Conservation (phyloP, 2,113 vertebrate genomes). For the Apodemus speciosus region DNA sequence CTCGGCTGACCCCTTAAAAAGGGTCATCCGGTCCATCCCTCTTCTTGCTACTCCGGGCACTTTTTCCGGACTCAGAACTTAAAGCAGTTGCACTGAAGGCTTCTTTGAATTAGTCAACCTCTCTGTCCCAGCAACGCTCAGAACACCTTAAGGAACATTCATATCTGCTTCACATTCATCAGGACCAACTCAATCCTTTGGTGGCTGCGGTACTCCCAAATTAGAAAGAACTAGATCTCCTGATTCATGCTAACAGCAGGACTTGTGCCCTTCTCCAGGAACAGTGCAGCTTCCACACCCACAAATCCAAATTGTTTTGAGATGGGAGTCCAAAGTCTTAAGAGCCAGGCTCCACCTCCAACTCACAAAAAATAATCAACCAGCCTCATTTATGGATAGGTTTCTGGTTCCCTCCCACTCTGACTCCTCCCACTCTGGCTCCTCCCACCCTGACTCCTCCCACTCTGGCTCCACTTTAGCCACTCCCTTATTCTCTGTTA, state of each 20-base stretch:
- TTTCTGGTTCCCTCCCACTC: not conserved
- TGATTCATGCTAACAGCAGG: not conserved
- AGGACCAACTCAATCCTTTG: not conserved
- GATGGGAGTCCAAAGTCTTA: not conserved
- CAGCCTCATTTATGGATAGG: not conserved
- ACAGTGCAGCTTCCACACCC: not conserved
- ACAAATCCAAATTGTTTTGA: not conserved
- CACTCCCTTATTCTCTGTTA: not conserved
- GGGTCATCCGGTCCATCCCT: too few relatives aligned
- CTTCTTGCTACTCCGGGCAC: not conserved
- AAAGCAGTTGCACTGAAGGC: not conserved
- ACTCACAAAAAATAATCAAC: not conserved
- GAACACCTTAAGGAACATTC: not conserved
- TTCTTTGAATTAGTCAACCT: not conserved
- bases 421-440: not conserved
- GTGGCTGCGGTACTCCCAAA: not conserved
- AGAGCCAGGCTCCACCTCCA: not conserved
- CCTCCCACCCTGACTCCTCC: not conserved
- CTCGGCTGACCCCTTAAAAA: not conserved
- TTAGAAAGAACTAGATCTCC: not conserved
- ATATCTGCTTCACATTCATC: not conserved
- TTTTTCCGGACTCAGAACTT: not conserved
- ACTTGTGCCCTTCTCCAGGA: not conserved
- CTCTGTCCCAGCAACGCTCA: not conserved
- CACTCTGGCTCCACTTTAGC: not conserved